phyloP scores from a whole-genome alignment of 2,888 invertebrate genomes.

The Phytoseiulus persimilis region DNA sequence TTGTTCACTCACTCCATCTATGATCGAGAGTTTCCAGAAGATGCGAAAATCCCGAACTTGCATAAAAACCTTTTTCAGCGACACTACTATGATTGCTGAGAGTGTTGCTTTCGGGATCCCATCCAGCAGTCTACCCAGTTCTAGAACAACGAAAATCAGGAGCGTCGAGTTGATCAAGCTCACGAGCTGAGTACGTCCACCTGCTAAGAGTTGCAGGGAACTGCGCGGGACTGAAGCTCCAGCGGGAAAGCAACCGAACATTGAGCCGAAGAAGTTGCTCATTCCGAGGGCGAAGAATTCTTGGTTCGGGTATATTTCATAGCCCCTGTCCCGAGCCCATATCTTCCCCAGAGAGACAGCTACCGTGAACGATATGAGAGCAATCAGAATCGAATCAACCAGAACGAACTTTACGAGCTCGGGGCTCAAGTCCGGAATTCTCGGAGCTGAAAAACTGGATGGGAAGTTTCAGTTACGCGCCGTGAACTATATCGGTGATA shows the following conservation, averaged over 20 bases:
- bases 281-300: conserved; percentile 50
- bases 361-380: conserved; percentile 14
- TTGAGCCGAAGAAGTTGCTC: conserved; percentile 50
- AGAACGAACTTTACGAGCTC: conserved; percentile 7
- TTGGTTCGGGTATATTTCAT: conserved; percentile 42
- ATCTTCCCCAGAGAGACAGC: conserved; percentile 22
- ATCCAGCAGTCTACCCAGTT: conserved; percentile 79
- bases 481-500: no score
- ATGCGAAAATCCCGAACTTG: conserved; percentile 62
- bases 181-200: conserved; percentile 70
- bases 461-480: no score
- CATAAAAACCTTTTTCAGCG: conserved; percentile 67
- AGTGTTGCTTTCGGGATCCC: conserved; percentile 69
- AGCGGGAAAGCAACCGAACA: conserved; percentile 53
- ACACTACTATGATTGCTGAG: conserved; percentile 70
- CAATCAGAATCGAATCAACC: conserved; percentile 14
- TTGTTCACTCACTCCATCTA: conserved; percentile 60
- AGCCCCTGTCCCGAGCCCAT: conserved; percentile 28
- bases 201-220: conserved; percentile 71
- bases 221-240: conserved; percentile 55
- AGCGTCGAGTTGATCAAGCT: conserved; percentile 68
- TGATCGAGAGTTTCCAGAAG: conserved; percentile 66
- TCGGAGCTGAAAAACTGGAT: not conserved
- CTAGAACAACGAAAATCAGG: conserved; percentile 68
- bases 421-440: not conserved